These are phyloP conservation scores for Coryphaenoides rupestris DNA, from an alignment of 2,113 vertebrate species.

Conservation along the genomic window DNA sequence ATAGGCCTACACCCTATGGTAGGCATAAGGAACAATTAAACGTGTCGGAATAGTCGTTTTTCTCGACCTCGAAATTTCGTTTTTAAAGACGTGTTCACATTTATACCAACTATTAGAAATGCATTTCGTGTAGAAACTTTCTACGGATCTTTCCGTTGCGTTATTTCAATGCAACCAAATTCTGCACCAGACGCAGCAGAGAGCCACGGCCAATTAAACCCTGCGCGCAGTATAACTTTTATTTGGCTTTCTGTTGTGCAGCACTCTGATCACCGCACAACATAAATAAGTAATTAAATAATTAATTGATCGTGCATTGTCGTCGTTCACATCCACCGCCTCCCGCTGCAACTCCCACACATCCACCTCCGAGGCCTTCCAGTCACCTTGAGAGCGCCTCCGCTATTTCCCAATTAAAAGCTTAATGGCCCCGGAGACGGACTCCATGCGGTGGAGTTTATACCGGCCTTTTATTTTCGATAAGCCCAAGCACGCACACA, in stretches of 20 bases:
- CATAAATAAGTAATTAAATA: constrained; percentile 74
- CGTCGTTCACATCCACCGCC: constrained; percentile 34
- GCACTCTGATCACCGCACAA: constrained; percentile 59
- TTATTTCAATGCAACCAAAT: too few species aligned
- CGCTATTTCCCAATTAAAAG: constrained; percentile 98
- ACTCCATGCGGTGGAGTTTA: constrained; percentile 93
- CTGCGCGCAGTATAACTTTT: constrained; percentile 50
- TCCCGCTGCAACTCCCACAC: constrained; percentile 65
- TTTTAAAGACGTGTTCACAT: too few species aligned
- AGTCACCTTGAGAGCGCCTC: constrained; percentile 97
- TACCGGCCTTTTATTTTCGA: constrained; percentile 81
- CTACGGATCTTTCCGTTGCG: too few species aligned
- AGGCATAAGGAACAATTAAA: too few species aligned
- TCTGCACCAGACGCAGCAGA: too few species aligned
- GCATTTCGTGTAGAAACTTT: too few species aligned
- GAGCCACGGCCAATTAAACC: constrained; percentile 10
- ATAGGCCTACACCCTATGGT: too few species aligned
- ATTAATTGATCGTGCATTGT: constrained; percentile 57
- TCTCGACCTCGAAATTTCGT: too few species aligned
- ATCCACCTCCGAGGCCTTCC: constrained; percentile 72
- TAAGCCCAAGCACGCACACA: too few species aligned
- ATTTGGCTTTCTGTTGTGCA: constrained; percentile 56
- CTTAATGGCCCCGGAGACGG: constrained; percentile 98
- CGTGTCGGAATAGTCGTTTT: too few species aligned
- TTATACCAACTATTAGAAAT: too few species aligned